These are phyloP conservation scores for Cydia strobilella DNA, from an alignment of 1,140 invertebrate genomes.

Conservation along the genomic window DNA sequence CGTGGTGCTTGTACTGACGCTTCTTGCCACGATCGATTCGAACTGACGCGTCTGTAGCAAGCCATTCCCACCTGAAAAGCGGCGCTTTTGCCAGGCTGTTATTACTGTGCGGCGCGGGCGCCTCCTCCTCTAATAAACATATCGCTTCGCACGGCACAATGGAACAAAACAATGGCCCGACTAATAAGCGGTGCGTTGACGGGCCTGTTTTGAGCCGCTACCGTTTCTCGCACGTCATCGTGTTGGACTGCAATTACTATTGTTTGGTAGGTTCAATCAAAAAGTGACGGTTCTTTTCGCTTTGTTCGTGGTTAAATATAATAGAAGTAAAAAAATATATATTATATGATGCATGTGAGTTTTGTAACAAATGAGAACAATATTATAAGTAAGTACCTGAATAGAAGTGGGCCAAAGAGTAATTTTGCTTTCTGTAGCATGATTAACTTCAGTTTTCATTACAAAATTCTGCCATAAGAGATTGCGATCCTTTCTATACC, in stretches of 20 bases:
- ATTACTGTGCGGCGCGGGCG: conserved; percentile 13
- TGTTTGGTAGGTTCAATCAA: conserved; percentile 26
- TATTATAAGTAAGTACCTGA: not conserved
- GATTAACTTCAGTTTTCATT: not conserved
- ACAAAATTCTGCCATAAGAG: too few relatives aligned
- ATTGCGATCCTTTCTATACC: too few relatives aligned
- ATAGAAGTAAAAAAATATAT: not conserved
- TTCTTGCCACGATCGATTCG: too few relatives aligned
- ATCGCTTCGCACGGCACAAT: conserved; percentile 28
- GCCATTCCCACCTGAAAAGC: conserved; percentile 23
- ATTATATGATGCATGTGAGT: too few relatives aligned
- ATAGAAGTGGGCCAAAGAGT: not conserved
- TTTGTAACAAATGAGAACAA: too few relatives aligned
- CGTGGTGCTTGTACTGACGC: too few relatives aligned
- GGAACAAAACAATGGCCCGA: conserved; percentile 23
- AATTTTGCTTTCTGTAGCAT: not conserved
- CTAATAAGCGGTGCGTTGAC: conserved; percentile 25
- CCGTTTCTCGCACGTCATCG: conserved; percentile 31
- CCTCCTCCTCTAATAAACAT: conserved; percentile 30
- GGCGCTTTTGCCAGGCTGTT: conserved; percentile 21
- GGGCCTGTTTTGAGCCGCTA: conserved; percentile 23
- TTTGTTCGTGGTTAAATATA: conserved; percentile 1
- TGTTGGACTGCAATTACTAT: conserved; percentile 30
- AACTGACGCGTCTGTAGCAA: not conserved
- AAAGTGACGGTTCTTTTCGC: conserved; percentile 7